Base-by-base conservation (phyloP, 2,113 vertebrate species). In the Corydoras maculifer region DNA sequence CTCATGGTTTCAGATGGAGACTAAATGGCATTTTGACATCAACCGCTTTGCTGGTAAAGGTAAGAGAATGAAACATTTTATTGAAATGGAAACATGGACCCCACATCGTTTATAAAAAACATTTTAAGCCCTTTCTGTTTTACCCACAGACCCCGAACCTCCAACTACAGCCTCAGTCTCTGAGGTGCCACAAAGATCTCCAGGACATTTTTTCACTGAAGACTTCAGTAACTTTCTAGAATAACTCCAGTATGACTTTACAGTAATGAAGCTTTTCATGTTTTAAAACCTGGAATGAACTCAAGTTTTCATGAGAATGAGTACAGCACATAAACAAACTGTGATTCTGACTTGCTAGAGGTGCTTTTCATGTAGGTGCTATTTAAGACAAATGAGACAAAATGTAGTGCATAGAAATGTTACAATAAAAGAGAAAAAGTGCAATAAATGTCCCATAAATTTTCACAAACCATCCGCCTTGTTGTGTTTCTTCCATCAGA, bases 221-320 rank as follows among this genome's bases (percentile, higher is more conserved):
- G 15, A 53, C 32, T 76, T 85, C 43, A 69, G 4, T 68, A 85
- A 84, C 69, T 75, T 54, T 58, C 60, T 84, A 74, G 76, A 61
- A 67, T 86, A 65, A 80, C 14, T 15, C 14, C 73, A 81, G 78
- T 82, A 43, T 43, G 35, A 5, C 35, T 5, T 8, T 43, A 43
- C 35, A 43, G 35, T 43, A 43, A 43, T 43, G 35, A 43, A 43
- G 7, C 35, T 43, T 43, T 8, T 43, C 35, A 43, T 43, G 35
- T 43, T 43, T 5, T 4, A 43, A 43, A 43, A 43, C 35, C 35
- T 43, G 1, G 35, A 43, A 43, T 43, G 7, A 43, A 43, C 35
- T 2, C 7, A 43, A 4, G 35, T 43, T 5, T 43, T 8, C 35
- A 8, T 43, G 35, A 43, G 35, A 43, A 43, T 43, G 7, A 43